Evolutionary conservation across 2,797 vertebrate genomes (phyloP).

Genomic region (Sebastes steindachneri): DNA sequence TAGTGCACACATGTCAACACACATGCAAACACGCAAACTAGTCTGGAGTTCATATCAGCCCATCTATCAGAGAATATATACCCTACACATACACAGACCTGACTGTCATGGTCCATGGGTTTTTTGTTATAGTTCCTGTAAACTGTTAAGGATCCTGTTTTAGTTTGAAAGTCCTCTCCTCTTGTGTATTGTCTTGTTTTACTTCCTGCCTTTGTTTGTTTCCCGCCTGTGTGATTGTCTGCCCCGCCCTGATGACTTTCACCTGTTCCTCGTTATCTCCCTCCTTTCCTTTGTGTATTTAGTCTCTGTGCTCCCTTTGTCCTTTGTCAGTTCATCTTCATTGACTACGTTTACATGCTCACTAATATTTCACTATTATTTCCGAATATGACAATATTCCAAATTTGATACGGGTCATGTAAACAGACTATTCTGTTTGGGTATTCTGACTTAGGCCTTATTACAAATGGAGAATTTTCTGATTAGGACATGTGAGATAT

Average conservation of each 20-base stretch:
- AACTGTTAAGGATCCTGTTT: not conserved
- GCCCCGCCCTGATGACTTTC: not conserved
- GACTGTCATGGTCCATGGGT: not conserved
- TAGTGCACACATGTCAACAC: not conserved
- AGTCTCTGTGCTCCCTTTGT: not conserved
- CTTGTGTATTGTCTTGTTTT: not conserved
- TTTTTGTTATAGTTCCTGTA: not conserved
- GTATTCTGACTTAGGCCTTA: not conserved
- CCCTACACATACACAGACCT: not conserved
- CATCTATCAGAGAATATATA: constrained; percentile 13
- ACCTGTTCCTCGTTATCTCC: not conserved
- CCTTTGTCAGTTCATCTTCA: not conserved
- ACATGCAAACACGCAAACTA: not conserved
- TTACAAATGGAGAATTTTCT: not conserved
- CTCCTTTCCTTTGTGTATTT: not conserved
- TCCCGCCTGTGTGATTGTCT: not conserved
- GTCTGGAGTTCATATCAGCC: constrained; percentile 4
- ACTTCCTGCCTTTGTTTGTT: not conserved
- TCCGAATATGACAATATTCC: not conserved
- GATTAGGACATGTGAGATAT: not conserved
- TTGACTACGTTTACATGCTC: not conserved
- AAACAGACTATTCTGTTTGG: not conserved
- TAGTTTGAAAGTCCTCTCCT: not conserved
- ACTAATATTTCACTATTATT: not conserved
- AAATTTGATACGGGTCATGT: not conserved